Percentiles rank a stretch among this genome's conserved stretches.
Evolutionary conservation across 2,797 vertebrate genomes (phyloP).

Genomic region (Pseudomugil tenellus): DNA sequence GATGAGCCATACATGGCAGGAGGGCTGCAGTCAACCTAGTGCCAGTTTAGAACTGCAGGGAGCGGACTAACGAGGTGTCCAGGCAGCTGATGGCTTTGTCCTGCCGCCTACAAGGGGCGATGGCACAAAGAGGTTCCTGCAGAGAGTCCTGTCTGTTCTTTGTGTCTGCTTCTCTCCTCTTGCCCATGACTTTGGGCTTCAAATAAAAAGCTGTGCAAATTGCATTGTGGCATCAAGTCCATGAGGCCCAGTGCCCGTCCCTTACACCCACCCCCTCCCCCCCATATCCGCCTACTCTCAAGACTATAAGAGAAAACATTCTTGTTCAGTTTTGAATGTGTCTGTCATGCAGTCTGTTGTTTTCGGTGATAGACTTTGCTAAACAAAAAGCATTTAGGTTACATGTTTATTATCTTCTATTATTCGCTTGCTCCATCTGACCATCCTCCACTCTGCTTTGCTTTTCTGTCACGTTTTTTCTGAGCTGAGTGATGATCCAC

Average conservation of each 20-base stretch:
- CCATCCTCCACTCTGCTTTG: conserved; percentile 7
- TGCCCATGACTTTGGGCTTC: conserved; percentile 62
- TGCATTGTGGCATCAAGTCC: conserved; percentile 77
- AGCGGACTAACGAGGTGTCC: conserved; percentile 80
- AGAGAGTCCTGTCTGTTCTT: conserved; percentile 81
- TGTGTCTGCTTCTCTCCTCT: conserved; percentile 72
- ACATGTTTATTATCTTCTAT: conserved; percentile 24
- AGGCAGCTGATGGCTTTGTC: conserved; percentile 79
- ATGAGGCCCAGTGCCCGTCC: conserved; percentile 39
- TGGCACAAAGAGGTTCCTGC: conserved; percentile 75
- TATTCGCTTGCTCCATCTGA: conserved; percentile 15
- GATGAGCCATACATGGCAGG: conserved; percentile 60
- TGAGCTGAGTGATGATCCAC: conserved; percentile 49
- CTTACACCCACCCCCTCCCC: conserved; percentile 27
- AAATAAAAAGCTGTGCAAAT: conserved; percentile 58
- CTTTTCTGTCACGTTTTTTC: conserved; percentile 43
- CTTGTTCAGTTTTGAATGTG: conserved; percentile 18
- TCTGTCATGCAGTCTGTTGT: neutral
- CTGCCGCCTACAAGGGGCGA: conserved; percentile 55
- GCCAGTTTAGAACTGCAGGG: conserved; percentile 76
- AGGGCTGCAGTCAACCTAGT: conserved; percentile 57
- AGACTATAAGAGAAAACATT: conserved; percentile 27
- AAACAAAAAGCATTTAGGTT: conserved; percentile 14
- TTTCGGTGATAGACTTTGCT: conserved; percentile 14
- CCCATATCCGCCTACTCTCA: conserved; percentile 19